Evolutionary conservation across 2,888 invertebrate species (phyloP), one percentile per base, ranked within the genome.

Genomic region (Gymnocheta viridis): DNA sequence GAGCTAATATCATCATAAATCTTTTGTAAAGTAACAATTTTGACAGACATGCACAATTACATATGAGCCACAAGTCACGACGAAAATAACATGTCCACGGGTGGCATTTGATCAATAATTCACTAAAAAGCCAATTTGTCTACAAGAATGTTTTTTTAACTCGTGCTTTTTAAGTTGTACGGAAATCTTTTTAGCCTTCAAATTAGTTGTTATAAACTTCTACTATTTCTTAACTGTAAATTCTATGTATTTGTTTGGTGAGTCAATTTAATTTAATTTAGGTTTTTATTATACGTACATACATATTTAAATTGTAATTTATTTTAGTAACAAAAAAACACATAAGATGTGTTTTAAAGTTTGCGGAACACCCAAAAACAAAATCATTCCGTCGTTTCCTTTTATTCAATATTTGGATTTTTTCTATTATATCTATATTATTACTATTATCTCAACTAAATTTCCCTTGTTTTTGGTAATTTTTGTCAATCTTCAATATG

Each of bases 341-440:
- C 56, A 47, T 66, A 24, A 47, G 6, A 56, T 56, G 72, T 79
- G 62, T 64, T 64, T 19, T 47, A 58, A 66, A 58, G 32, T 54
- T 56, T 66, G 35, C 66, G 19, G 47, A 78, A 54, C 22, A 80
- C 17, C 14, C 29, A 41, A 51, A 14, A n/a, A n/a, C n/a, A n/a
- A 49, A 56, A 67, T 27, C 80, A 81, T 81, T 81, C 80, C 80
- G 72, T 60, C 51, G 7, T 32, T 69, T 70, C 22, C 56, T 67
- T 32, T 60, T 56, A 54, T 47, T 56, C n/a, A 44, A 64, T 14
- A 12, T 41, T 54, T 44, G 7, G 24, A 51, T 62, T 6, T 44
- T 38, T 5, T 32, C 19, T 19, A 9, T n/a, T 14, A 17, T 17
- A 56, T 6, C 2, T 2, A 29, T 29, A 56, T 22, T 24, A 54